A percentile compares a stretch with the other conserved stretches of the same genome.
These are phyloP conservation scores for Cyclophora albipunctata DNA, from an alignment of 2,888 invertebrate genomes.

Conservation along the genomic window DNA sequence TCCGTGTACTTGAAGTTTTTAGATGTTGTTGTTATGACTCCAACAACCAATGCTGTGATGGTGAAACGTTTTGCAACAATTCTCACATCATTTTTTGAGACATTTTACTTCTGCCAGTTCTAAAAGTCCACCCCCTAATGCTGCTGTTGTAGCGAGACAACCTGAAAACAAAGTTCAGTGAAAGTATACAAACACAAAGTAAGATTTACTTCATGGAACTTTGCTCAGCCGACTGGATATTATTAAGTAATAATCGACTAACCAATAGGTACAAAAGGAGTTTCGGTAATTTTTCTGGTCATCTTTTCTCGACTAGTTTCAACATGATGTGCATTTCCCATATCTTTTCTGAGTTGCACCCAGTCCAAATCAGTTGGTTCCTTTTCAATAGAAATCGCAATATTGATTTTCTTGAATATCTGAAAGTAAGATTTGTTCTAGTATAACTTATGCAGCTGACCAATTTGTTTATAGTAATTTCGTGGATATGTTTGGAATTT, in stretches of 20 bases:
- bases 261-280: conserved; percentile 92
- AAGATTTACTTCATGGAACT: too few relatives aligned
- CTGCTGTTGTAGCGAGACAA: conserved; percentile 80
- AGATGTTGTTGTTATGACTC: conserved; percentile 69
- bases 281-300: conserved; percentile 81
- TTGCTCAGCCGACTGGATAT: too few relatives aligned
- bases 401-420: neutral
- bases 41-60: conserved; percentile 80
- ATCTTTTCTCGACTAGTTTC: conserved; percentile 80
- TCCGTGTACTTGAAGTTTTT: too few relatives aligned
- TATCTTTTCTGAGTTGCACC: conserved; percentile 79
- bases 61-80: conserved; percentile 91
- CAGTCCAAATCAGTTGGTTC: conserved; percentile 80
- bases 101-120: conserved; percentile 77
- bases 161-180: conserved; percentile 66
- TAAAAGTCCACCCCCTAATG: conserved; percentile 83
- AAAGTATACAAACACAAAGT: too few relatives aligned
- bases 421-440: too few relatives aligned
- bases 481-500: too few relatives aligned
- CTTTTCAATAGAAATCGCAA: conserved; percentile 27
- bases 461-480: too few relatives aligned
- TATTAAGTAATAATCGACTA: conserved; percentile 16
- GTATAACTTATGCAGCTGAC: too few relatives aligned
- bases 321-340: conserved; percentile 48
- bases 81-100: conserved; percentile 93